These are phyloP conservation scores for Lepus americanus DNA, from an alignment of 2,113 vertebrate species.

Conservation along the genomic window DNA sequence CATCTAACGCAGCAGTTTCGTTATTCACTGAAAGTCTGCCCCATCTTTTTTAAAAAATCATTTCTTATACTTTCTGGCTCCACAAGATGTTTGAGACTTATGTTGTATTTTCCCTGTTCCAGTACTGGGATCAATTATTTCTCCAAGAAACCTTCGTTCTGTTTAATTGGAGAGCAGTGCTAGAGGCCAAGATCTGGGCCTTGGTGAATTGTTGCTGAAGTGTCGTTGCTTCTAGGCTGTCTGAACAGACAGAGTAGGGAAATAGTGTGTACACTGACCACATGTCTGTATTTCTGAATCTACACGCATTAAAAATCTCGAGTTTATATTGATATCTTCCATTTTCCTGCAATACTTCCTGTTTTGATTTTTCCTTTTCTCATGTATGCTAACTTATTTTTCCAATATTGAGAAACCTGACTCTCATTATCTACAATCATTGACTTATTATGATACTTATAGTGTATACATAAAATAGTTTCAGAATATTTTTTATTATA, in stretches of 20 bases:
- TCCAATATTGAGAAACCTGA: not conserved
- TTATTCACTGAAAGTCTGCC: no score
- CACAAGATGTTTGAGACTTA: not conserved
- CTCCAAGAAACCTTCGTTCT: no score
- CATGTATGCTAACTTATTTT: slow-evolving; percentile 9
- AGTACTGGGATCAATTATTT: no score
- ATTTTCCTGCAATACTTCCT: not conserved
- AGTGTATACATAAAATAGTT: not conserved
- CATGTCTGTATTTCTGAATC: not conserved
- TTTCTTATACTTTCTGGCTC: not conserved
- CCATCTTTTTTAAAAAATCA: not conserved
- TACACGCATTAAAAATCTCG: not conserved
- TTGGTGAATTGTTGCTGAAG: not conserved
- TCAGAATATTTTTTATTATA: not conserved
- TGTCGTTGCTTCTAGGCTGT: not conserved
- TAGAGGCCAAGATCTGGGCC: not conserved
- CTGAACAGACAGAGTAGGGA: not conserved
- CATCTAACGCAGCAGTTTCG: no score
- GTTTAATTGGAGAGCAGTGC: no score
- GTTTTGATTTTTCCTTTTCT: not conserved
- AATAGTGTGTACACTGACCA: not conserved
- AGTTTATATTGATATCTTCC: not conserved
- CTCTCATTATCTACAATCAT: not conserved
- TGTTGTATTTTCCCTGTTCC: not conserved
- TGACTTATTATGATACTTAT: not conserved